These are phyloP conservation scores for Apistogramma diplotaenia DNA, from an alignment of 2,113 vertebrate species.

Conservation along the genomic window DNA sequence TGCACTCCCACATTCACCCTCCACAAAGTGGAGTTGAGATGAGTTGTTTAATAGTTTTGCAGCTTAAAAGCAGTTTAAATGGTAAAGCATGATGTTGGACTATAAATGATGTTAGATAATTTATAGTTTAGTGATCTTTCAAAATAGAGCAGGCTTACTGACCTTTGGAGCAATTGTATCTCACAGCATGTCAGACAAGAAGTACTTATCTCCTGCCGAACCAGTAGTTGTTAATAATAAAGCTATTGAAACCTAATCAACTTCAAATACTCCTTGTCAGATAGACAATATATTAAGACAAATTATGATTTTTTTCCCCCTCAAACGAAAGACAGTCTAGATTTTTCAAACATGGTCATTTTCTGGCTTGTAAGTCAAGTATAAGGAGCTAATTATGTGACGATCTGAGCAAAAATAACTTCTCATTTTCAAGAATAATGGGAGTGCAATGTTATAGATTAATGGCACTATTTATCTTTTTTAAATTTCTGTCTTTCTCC, in stretches of 20 bases:
- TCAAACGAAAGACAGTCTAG: conserved; percentile 94
- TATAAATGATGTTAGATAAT: conserved; percentile 44
- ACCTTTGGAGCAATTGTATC: conserved; percentile 44
- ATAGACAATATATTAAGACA: conserved; percentile 97
- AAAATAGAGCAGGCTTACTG: conserved; percentile 40
- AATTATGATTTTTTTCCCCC: conserved; percentile 91
- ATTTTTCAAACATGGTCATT: conserved; percentile 90
- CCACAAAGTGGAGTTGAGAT: conserved; percentile 74
- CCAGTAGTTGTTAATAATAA: conserved; percentile 74
- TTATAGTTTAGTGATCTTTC: conserved; percentile 41
- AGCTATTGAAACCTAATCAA: conserved; percentile 91
- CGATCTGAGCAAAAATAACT: conserved; percentile 94
- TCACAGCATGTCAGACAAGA: not conserved
- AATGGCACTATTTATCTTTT: conserved; percentile 99
- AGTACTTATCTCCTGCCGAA: conserved; percentile 44
- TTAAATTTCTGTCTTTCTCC: conserved; percentile 89
- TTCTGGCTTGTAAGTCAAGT: conserved; percentile 92
- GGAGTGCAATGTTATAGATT: conserved; percentile 97
- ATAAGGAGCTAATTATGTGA: conserved; percentile 96
- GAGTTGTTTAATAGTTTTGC: conserved; percentile 76
- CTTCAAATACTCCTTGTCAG: conserved; percentile 95
- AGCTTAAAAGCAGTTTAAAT: conserved; percentile 63
- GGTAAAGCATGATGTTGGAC: conserved; percentile 46
- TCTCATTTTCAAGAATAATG: conserved; percentile 98
- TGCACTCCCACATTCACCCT: conserved; percentile 72